Evolutionary conservation across 2,888 invertebrate genomes (phyloP), one percentile per base, ranked within the genome.

Genomic region (Campoplex nolae): DNA sequence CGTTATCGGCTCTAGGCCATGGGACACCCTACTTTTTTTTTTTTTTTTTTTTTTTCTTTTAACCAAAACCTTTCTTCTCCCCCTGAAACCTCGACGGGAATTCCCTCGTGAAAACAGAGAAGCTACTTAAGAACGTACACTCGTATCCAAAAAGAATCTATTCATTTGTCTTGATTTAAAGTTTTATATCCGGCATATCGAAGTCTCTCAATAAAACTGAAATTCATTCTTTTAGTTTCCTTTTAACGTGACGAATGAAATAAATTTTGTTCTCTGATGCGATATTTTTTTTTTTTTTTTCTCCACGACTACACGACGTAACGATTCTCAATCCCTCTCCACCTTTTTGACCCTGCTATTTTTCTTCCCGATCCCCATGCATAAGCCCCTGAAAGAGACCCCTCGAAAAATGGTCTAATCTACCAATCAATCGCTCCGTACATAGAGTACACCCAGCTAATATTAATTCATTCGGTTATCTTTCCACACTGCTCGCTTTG

Each of bases 71-170:
- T 51, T 76, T 68, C 51, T 65, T 42, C 23, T 81, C 73, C 71
- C 48, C 16, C 68, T 35, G 67, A 28, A 73, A 74, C 68, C 77
- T 42, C 83, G 86, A 54, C 32, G 74, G 65, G 70, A 80, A 75
- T 76, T 76, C 83, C 83, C 86, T 67, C 76, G 67, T 80, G 83
- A 80, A 80, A 80, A 77, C 73, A 68, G 38, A 76, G 67, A 62
- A 75, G 74, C 71, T 71, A 42, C 70, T 38, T 54, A 54, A 51
- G 32, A n/a, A 77, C n/a, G 77, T 77, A 77, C 67, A 67, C 51
- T 77, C 67, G 56, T n/a, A 4, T 28, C 18, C 35, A 54, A 73
- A 73, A 73, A 23, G 16, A 48, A 58, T n/a, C 18, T 35, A 38
- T 18, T 3, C n/a, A 3, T 42, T 68, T 3, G 35, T 42, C 42